Base-by-base conservation (phyloP, 2,797 vertebrate genomes). In the Vespertilio murinus region DNA sequence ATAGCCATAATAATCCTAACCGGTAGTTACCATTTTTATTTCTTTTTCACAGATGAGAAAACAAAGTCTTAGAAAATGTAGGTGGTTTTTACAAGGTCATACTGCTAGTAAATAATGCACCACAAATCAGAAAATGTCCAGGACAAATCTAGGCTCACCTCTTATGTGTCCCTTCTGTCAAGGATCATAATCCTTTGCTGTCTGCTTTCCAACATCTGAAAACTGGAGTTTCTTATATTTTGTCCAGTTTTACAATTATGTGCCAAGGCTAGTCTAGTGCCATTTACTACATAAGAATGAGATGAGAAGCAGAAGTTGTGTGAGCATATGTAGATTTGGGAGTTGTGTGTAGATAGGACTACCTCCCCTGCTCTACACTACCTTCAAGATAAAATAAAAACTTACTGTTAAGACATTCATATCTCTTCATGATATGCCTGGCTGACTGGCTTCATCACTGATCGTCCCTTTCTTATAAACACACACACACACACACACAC, bases 381-480 rank as follows among this genome's bases (percentile, higher is more conserved):
- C 71, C 47, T 91, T 95, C 49, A 45, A 77, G 49, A 52, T 70
- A 54, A 96, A 95, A 91, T 22, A 67, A 49, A 65, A 90, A 61
- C 38, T 69, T 91, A 64, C 25, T 67, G 11, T 71, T 78, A 90
- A 93, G 52, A 64, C 18, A 88, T 56, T 82, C 10, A 7, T 74
- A 83, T 61, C 28, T 3, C 16, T 67, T 92, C 23, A 54, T 75
- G 25, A 75, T 89, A n/a, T 73, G 3, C n/a, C 69, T 94, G 33
- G 25, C 42, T 65, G 65, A 70, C 40, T 79, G 28, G 33, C 85
- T 64, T 88, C 16, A 59, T 49, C 40, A 74, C 17, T 18, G 8
- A 82, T 75, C 4, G 77, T 90, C 35, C n/a, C 49, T 40, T 81
- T 47, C 56, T 87, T 83, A 94, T 8, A 92, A 25, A 82, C 9